These are phyloP conservation scores for Dromas ardeola DNA, from an alignment of 2,113 vertebrate genomes.

Conservation along the genomic window DNA sequence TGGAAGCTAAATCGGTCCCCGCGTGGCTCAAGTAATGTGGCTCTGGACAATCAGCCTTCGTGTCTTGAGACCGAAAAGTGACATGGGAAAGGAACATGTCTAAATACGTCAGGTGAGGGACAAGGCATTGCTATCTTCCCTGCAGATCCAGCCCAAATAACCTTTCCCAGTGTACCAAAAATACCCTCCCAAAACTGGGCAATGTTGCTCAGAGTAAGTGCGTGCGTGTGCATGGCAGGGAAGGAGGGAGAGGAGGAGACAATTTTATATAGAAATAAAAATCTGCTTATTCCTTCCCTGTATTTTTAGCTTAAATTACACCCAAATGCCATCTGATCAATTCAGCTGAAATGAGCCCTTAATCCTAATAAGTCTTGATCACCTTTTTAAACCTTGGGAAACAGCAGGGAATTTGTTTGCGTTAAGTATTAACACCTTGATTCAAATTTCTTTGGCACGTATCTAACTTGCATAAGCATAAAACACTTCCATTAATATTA, in stretches of 20 bases:
- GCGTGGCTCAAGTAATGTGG: fast-evolving
- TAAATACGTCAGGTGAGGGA: not conserved
- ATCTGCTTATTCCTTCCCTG: not conserved
- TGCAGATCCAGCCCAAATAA: not conserved
- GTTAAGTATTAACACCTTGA: not conserved
- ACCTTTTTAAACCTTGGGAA: slow-evolving; percentile 7
- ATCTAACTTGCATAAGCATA: not conserved
- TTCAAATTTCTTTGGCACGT: not conserved
- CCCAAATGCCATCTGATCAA: slow-evolving; percentile 52
- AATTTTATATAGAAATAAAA: not conserved
- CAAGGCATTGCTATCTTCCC: not conserved
- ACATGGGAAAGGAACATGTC: fast-evolving
- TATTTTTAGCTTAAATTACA: slow-evolving; percentile 50
- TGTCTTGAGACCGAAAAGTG: not conserved
- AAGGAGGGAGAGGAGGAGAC: not conserved
- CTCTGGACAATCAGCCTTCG: not conserved
- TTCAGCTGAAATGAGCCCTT: slow-evolving; percentile 42
- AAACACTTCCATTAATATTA: not conserved
- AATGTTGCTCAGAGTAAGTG: not conserved
- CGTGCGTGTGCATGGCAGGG: not conserved
- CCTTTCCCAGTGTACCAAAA: not conserved
- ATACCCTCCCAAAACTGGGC: not conserved
- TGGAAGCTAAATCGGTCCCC: not conserved
- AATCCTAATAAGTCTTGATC: slow-evolving; percentile 51
- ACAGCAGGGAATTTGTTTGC: slow-evolving; percentile 4